Evolutionary conservation across 2,797 vertebrate genomes (phyloP).

Genomic region (Columba guinea): DNA sequence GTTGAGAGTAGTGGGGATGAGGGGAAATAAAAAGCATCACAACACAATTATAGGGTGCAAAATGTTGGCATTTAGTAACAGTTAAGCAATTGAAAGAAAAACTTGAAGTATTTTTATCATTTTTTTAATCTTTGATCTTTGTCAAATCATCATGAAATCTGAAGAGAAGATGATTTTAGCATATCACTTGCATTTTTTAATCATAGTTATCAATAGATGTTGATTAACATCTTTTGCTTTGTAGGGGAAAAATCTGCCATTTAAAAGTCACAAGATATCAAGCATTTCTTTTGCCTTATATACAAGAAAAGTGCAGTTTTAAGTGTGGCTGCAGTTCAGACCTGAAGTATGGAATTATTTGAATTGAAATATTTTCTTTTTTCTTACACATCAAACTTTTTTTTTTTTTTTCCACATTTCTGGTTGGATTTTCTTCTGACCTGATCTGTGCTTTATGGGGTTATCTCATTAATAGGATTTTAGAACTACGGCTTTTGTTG

Average conservation of each 20-base stretch:
- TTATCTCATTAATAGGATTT: background rate
- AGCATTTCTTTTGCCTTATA: background rate
- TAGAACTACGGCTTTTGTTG: background rate
- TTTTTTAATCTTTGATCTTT: background rate
- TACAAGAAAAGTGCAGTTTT: background rate
- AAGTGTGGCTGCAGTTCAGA: background rate
- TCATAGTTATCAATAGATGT: background rate
- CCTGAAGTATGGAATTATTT: background rate
- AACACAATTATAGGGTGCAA: background rate
- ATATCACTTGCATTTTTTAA: background rate
- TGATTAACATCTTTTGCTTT: background rate
- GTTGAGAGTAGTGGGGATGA: background rate
- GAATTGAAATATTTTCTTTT: background rate
- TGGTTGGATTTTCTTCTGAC: background rate
- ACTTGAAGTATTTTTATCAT: background rate
- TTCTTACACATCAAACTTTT: background rate
- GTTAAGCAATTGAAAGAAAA: background rate
- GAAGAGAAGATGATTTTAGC: background rate
- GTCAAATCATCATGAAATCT: background rate
- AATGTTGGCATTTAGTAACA: background rate
- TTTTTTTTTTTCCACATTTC: background rate
- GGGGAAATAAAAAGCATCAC: background rate
- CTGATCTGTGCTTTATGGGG: background rate
- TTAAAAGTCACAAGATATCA: background rate
- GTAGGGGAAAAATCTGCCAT: background rate